phyloP scores from a whole-genome alignment of 1,140 invertebrate genomes.

The Druon quercuslanigerum region DNA sequence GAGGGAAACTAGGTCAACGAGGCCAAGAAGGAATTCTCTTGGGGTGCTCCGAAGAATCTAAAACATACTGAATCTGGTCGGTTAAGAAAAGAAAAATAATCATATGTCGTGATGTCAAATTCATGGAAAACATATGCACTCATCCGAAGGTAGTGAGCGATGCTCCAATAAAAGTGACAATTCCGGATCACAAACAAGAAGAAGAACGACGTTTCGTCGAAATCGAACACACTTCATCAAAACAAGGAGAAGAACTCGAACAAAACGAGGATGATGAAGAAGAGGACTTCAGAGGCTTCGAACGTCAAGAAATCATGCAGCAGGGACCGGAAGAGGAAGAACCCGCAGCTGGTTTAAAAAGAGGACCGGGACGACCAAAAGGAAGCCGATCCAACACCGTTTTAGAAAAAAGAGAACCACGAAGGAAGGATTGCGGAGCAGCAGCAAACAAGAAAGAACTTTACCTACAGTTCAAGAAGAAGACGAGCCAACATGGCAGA shows the following conservation, averaged over 20 bases:
- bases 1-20: constrained; percentile 52
- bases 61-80: constrained; percentile 56
- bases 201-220: background rate
- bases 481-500: constrained; percentile 9
- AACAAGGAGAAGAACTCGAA: background rate
- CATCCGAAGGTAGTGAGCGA: background rate
- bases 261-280: background rate
- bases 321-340: background rate
- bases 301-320: no score
- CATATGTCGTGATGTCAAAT: constrained; percentile 39
- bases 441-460: background rate
- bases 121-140: constrained; percentile 42
- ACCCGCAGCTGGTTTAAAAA: background rate
- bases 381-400: background rate
- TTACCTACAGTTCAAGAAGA: no score
- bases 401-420: constrained; percentile 4
- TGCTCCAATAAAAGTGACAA: background rate
- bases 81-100: constrained; percentile 49
- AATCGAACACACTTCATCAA: constrained; percentile 15
- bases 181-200: no score
- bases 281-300: background rate
- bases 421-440: constrained; percentile 37
- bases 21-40: constrained; percentile 57
- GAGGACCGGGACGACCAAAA: constrained; percentile 31
- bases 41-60: constrained; percentile 55